Evolutionary conservation across 2,797 vertebrate species (phyloP).

Genomic region (Falco naumanni): DNA sequence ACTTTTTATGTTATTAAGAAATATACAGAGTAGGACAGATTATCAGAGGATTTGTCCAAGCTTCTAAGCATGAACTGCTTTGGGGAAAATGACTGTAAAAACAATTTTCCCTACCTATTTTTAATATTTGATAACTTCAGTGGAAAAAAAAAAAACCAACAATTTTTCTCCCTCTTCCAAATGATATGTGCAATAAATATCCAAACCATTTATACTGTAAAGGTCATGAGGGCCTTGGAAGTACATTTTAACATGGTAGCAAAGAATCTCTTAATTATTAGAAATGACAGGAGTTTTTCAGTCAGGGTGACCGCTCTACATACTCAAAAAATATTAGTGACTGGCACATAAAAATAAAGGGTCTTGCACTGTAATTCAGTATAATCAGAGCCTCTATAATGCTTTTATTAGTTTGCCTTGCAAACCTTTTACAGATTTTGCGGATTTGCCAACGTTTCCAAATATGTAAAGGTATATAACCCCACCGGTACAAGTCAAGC

Average conservation of each 20-base stretch:
- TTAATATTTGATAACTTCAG: conserved; percentile 46
- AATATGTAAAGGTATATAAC: neutral
- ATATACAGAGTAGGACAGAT: conserved; percentile 16
- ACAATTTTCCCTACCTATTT: conserved; percentile 39
- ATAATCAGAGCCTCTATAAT: neutral
- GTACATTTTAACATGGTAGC: neutral
- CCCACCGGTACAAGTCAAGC: neutral
- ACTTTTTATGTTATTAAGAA: conserved; percentile 64
- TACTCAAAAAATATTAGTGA: neutral
- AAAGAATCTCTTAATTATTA: neutral
- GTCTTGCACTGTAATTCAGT: neutral
- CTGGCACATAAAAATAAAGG: neutral
- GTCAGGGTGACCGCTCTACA: neutral
- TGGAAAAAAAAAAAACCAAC: neutral
- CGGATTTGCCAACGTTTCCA: neutral
- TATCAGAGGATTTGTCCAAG: conserved; percentile 15
- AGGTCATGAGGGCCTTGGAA: neutral
- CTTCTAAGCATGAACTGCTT: neutral
- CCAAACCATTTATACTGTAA: neutral
- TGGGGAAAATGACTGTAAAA: conserved; percentile 29
- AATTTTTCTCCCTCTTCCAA: neutral
- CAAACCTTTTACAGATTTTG: neutral
- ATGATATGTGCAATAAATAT: neutral
- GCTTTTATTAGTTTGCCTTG: neutral
- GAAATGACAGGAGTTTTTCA: neutral